Conservation (phyloP, 2,888 invertebrate genomes). For the Hyles lineata region DNA sequence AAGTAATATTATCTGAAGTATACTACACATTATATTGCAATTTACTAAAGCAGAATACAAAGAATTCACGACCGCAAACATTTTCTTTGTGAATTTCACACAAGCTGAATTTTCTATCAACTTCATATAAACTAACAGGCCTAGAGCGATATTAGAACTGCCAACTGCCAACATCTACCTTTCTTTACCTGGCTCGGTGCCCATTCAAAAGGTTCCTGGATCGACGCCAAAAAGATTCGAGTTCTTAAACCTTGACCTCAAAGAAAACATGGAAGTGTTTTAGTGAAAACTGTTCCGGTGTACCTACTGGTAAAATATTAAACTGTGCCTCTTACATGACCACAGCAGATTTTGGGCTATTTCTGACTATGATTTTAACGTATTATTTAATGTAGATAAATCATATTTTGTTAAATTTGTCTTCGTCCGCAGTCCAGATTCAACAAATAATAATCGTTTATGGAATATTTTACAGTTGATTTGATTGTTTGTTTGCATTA, state of each 20-base stretch:
- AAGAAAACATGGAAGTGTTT: conserved; percentile 39
- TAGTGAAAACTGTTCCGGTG: conserved; percentile 1
- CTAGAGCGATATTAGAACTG: conserved; percentile 38
- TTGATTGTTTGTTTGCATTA: no score
- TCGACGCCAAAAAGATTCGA: conserved; percentile 65
- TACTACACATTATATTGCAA: background rate
- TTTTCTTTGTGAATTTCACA: conserved; percentile 4
- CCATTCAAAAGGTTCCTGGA: conserved; percentile 61
- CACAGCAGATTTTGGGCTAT: no score
- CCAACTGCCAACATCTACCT: conserved; percentile 58
- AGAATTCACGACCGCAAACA: background rate
- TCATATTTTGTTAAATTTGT: no score
- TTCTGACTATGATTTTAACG: no score
- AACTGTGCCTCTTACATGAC: no score
- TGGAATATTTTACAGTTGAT: no score
- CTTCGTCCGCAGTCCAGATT: no score
- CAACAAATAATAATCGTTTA: no score
- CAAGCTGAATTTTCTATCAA: conserved; percentile 1
- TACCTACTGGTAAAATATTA: background rate
- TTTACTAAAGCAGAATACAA: background rate
- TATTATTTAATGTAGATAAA: no score
- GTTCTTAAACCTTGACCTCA: conserved; percentile 61
- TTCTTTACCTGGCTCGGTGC: conserved; percentile 66
- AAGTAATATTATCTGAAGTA: background rate
- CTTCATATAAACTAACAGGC: conserved; percentile 16